Evolutionary conservation across 2,113 vertebrate genomes (phyloP), one percentile per base, ranked within the genome.

Genomic region (Heteronetta atricapilla): DNA sequence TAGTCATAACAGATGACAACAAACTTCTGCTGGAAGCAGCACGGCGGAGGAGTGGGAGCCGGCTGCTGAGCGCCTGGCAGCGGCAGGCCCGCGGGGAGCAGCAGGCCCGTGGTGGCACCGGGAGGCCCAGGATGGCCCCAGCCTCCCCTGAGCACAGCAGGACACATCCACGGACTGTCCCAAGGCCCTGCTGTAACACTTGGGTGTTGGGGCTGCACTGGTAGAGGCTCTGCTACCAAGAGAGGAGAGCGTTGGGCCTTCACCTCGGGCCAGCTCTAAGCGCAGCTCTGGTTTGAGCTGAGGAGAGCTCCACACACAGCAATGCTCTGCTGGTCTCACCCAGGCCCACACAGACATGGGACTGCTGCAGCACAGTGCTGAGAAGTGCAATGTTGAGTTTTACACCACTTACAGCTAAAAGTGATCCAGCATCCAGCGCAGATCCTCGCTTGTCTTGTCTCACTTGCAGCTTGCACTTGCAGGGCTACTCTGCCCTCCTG

Each of bases 91-190:
- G 12, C 2, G 11, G 48, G 21, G 11, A 50, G 12, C 50, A 25
- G 12, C 50, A n/a, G 88, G 46, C 6, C 50, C 3, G 18, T 33
- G 12, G 3, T 42, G 2, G 22, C n/a, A 28, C 46, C 34, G 2
- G 29, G 50, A 6, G 5, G 11, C 56, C 38, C 5, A 0, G 10
- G 44, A 46, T 4, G 2, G 44, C 44, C 46, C 46, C 46, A 20
- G 42, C 42, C 42, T 44, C 42, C 42, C 42, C 42, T 6, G 16
- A 48, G 46, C 20, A 48, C 46, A 48, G 46, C 46, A 48, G 10
- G 46, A 11, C 46, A 48, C 20, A 22, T 48, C 46, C 46, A 48
- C 46, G 22, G 46, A 21, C 46, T 48, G 46, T 22, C 46, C 46
- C 46, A 22, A 48, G 48, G 48, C 21, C 11, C 50, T 25, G 50